phyloP scores from a whole-genome alignment of 1,140 invertebrate genomes.

The Drosophila lacteicornis region DNA sequence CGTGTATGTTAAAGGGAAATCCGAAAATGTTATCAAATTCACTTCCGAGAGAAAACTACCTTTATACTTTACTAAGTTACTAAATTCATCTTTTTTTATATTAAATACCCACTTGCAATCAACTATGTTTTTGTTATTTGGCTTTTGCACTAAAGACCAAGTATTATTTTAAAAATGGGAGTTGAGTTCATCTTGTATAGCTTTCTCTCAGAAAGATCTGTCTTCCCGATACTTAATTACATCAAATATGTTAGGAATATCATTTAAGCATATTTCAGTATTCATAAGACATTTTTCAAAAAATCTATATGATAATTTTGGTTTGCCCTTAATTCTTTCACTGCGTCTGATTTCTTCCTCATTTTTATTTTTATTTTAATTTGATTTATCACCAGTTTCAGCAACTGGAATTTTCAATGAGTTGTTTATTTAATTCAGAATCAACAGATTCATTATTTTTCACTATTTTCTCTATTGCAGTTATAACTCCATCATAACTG shows the following conservation, averaged over 20 bases:
- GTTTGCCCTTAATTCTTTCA: constrained; percentile 45
- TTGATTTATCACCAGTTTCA: too few relatives aligned
- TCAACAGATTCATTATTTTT: too few relatives aligned
- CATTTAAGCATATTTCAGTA: constrained; percentile 52
- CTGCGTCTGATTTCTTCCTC: constrained; percentile 38
- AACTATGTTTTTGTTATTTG: constrained; percentile 81
- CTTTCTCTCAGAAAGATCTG: constrained; percentile 73
- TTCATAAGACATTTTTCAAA: constrained; percentile 36
- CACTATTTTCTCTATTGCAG: too few relatives aligned
- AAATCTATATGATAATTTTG: constrained; percentile 50
- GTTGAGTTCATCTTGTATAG: constrained; percentile 81
- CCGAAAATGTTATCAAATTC: too few relatives aligned
- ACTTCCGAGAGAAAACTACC: too few relatives aligned
- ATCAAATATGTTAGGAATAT: constrained; percentile 58
- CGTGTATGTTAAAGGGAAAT: too few relatives aligned
- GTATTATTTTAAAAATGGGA: constrained; percentile 80
- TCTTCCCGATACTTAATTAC: constrained; percentile 74
- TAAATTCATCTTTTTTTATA: too few relatives aligned
- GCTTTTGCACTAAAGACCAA: constrained; percentile 80
- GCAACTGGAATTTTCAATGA: too few relatives aligned
- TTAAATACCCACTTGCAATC: constrained; percentile 23
- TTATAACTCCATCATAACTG: too few relatives aligned
- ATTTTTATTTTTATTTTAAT: neutral
- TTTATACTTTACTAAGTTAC: too few relatives aligned
- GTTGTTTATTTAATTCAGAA: too few relatives aligned